A percentile compares a stretch with the other conserved stretches of the same genome.
Conservation (phyloP, 2,888 invertebrate species). For the Abrostola tripartita region DNA sequence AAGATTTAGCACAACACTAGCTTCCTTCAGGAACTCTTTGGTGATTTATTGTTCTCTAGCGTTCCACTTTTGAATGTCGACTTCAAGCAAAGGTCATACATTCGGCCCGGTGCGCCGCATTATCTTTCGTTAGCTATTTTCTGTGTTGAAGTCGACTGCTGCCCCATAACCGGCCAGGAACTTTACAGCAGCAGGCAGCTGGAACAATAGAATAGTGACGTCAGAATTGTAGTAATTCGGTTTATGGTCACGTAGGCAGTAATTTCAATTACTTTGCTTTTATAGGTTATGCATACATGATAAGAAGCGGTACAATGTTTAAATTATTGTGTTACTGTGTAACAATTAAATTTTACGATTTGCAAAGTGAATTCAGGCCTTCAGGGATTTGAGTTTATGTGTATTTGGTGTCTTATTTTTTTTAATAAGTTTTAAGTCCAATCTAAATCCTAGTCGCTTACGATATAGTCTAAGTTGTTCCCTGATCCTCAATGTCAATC, state of each 20-base stretch:
- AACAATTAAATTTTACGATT: slow-evolving; percentile 28
- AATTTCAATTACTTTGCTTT: slow-evolving; percentile 51
- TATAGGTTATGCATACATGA: slow-evolving; percentile 43
- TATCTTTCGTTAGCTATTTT: slow-evolving; percentile 55
- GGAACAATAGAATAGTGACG: slow-evolving; percentile 76
- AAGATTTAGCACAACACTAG: slow-evolving; percentile 68
- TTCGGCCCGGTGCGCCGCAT: slow-evolving; percentile 64
- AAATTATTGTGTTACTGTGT: slow-evolving; percentile 31
- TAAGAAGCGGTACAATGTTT: slow-evolving; percentile 32
- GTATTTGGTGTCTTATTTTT: background rate
- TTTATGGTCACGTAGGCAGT: slow-evolving; percentile 60
- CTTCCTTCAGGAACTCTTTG: slow-evolving; percentile 65
- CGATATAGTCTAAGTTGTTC: background rate
- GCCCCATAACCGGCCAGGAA: slow-evolving; percentile 82
- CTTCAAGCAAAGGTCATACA: slow-evolving; percentile 68
- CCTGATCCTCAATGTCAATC: no score
- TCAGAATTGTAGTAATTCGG: slow-evolving; percentile 61
- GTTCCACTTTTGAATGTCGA: slow-evolving; percentile 56
- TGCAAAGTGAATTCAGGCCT: slow-evolving; percentile 23
- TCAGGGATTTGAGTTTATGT: slow-evolving; percentile 1
- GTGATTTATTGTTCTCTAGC: slow-evolving; percentile 49
- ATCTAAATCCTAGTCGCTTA: no score
- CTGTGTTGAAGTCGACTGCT: slow-evolving; percentile 76
- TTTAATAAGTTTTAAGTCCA: no score
- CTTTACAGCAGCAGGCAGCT: slow-evolving; percentile 80